Evolutionary conservation across 2,888 invertebrate genomes (phyloP).

Genomic region (Saturnia pavonia): DNA sequence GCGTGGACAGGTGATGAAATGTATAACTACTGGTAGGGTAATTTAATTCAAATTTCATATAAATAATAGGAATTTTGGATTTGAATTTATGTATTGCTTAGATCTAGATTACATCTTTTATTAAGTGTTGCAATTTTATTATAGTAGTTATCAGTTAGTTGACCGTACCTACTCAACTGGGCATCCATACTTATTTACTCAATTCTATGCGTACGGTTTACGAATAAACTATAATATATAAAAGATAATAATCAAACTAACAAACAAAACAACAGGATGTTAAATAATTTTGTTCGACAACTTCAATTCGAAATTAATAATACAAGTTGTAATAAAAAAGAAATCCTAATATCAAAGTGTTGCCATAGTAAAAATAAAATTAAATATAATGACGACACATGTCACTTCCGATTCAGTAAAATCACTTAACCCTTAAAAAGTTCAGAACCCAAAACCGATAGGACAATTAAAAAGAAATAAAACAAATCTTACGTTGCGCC

Average conservation of each 20-base stretch:
- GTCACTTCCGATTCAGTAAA: conserved; percentile 75
- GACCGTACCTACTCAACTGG: background rate
- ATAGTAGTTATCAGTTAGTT: too few relatives aligned
- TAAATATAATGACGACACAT: conserved; percentile 77
- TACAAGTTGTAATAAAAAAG: conserved; percentile 3
- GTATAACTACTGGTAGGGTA: background rate
- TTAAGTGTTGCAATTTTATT: background rate
- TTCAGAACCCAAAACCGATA: conserved; percentile 49
- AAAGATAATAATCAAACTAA: background rate
- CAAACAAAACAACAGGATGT: conserved; percentile 7
- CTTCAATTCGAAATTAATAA: background rate
- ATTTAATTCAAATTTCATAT: background rate
- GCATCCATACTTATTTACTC: background rate
- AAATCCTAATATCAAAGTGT: conserved; percentile 2
- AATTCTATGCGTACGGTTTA: background rate
- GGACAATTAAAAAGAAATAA: conserved; percentile 81
- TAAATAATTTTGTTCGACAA: conserved; percentile 6
- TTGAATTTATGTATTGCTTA: background rate
- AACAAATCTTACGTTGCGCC: conserved; percentile 65
- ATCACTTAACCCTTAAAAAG: conserved; percentile 71
- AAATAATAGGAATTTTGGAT: background rate
- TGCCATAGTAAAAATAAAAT: conserved; percentile 53
- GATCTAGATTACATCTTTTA: background rate
- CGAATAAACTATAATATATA: background rate
- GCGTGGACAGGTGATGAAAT: conserved; percentile 2